Evolutionary conservation across 2,113 vertebrate species (phyloP), one percentile per base, ranked within the genome.

Genomic region (Lynx canadensis): DNA sequence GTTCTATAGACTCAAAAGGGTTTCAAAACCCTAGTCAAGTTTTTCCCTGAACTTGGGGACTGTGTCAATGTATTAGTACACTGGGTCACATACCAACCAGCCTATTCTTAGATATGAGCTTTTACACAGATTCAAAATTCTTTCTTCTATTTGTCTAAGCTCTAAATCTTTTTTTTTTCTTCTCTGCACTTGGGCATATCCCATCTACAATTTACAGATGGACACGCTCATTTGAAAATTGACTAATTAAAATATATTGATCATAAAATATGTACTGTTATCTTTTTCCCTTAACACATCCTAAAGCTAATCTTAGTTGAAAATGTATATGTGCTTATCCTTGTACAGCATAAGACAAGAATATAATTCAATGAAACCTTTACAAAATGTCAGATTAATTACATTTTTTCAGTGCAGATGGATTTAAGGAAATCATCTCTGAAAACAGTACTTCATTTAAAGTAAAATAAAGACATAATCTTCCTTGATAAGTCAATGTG

Each of bases 311-410:
- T 97, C 97, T 97, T 97, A 97, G 95, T 90, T 97, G 96, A 97
- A 97, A 96, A 97, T 97, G 97, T 98, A 98, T 98, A 98, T 97
- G 97, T 98, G 97, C 98, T 97, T 98, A 98, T 98, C 93, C 98
- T 83, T 97, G 97, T 97, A 96, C 94, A 98, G 98, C 88, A 97
- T 50, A 98, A 98, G 97, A 98, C 81, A 98, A 98, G 98, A 96
- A 98, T 97, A 91, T 98, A 99, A 98, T 98, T 98, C 97, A 98
- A 98, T 98, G 98, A 98, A 96, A 97, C 87, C 98, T 99, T 98
- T 98, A 98, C 95, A 98, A 98, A 97, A 97, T 98, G 98, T 98
- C 97, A 97, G 97, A 98, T 97, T 98, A 99, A 99, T 99, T 98
- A 99, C 87, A 95, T 96, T 98, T 98, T 97, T 97, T 15, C 98